A percentile compares a stretch with the other conserved stretches of the same genome.
phyloP scores from a whole-genome alignment of 2,888 invertebrate genomes.

The Pyrgus malvae region DNA sequence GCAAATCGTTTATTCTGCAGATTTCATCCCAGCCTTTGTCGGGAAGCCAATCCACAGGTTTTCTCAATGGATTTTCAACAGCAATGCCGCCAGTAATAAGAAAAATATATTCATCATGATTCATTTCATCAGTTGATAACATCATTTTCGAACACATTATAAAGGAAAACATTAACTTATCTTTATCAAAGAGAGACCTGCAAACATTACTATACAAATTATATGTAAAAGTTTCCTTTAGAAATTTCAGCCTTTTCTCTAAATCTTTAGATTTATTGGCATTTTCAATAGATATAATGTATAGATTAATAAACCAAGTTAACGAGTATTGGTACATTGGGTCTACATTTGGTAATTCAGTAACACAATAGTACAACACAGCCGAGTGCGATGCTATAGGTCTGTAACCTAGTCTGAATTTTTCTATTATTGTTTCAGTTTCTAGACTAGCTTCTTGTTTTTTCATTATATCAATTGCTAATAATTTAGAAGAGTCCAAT shows the following conservation, averaged over 20 bases:
- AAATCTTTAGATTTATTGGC: constrained; percentile 87
- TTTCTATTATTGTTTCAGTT: constrained; percentile 89
- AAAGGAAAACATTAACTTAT: constrained; percentile 92
- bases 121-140: constrained; percentile 80
- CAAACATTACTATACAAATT: constrained; percentile 91
- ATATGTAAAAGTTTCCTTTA: constrained; percentile 89
- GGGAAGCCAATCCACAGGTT: constrained; percentile 87
- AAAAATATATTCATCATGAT: constrained; percentile 84
- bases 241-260: constrained; percentile 85
- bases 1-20: constrained; percentile 83
- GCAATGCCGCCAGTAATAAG: constrained; percentile 89
- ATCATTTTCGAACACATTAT: constrained; percentile 88
- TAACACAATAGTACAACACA: constrained; percentile 90
- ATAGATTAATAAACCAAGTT: constrained; percentile 92
- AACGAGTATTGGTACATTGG: constrained; percentile 95
- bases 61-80: constrained; percentile 83
- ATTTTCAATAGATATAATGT: constrained; percentile 88
- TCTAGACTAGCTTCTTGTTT: constrained; percentile 90
- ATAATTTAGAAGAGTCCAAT: constrained; percentile 90
- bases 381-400: constrained; percentile 91
- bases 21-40: constrained; percentile 91
- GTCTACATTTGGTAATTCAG: constrained; percentile 91
- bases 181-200: constrained; percentile 92
- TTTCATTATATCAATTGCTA: constrained; percentile 90
- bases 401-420: constrained; percentile 87